Evolutionary conservation across 1,140 invertebrate species (phyloP).

Genomic region (Megathymus violae): DNA sequence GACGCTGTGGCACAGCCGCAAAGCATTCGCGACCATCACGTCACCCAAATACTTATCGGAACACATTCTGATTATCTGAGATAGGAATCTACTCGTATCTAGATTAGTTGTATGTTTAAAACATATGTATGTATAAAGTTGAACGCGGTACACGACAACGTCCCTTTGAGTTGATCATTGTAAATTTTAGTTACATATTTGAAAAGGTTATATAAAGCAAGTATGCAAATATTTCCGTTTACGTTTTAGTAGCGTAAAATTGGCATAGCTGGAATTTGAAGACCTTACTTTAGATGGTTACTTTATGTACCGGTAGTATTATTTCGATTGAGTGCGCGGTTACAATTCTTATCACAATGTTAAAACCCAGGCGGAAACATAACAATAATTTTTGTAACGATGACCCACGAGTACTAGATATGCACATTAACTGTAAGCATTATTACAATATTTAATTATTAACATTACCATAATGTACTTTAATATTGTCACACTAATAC

Average conservation of each 20-base stretch:
- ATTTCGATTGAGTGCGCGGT: constrained; percentile 8
- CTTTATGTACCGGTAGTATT: constrained; percentile 17
- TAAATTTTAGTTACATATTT: constrained; percentile 13
- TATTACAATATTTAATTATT: constrained; percentile 53
- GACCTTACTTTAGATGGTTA: constrained; percentile 14
- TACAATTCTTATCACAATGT: constrained; percentile 26
- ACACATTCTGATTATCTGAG: constrained; percentile 77
- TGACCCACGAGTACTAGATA: constrained; percentile 51
- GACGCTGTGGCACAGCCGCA: constrained; percentile 63
- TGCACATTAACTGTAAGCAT: constrained; percentile 50
- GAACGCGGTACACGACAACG: neutral
- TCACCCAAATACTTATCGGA: constrained; percentile 57
- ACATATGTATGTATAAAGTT: too few relatives aligned
- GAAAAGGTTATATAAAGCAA: constrained; percentile 6
- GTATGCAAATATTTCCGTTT: constrained; percentile 7
- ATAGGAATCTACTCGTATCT: constrained; percentile 55
- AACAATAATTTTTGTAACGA: constrained; percentile 53
- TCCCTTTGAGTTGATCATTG: too few relatives aligned
- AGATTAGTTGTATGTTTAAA: constrained; percentile 20
- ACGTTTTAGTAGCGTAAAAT: constrained; percentile 6
- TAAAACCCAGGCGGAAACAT: constrained; percentile 51
- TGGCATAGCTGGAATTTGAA: constrained; percentile 26
- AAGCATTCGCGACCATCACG: constrained; percentile 56
- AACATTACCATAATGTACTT: constrained; percentile 36
- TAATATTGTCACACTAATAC: constrained; percentile 78